These are phyloP conservation scores for Margaritifera margaritifera DNA, from an alignment of 2,888 invertebrate species.

Conservation along the genomic window DNA sequence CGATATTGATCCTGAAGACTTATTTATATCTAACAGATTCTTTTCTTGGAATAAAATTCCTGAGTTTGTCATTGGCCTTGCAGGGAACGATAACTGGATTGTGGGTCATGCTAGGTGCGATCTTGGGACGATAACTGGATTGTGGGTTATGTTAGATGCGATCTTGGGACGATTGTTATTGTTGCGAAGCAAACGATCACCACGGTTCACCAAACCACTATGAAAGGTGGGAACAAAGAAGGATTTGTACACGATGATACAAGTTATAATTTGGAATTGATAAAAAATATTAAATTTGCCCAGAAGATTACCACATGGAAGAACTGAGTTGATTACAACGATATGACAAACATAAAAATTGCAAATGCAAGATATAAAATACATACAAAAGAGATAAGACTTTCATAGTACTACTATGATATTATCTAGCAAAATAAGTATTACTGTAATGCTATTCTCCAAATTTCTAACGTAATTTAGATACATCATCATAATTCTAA, in stretches of 20 bases:
- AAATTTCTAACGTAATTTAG: too few relatives aligned
- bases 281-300: slow-evolving; percentile 24
- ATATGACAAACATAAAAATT: too few relatives aligned
- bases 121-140: too few relatives aligned
- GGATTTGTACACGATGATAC: slow-evolving; percentile 25
- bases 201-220: slow-evolving; percentile 41
- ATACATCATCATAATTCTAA: too few relatives aligned
- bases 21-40: slow-evolving; percentile 30
- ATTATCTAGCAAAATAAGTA: too few relatives aligned
- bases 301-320: slow-evolving; percentile 26
- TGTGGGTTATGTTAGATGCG: slow-evolving; percentile 34
- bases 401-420: too few relatives aligned
- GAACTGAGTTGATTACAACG: too few relatives aligned
- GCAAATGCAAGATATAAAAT: too few relatives aligned
- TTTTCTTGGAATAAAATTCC: slow-evolving; percentile 36
- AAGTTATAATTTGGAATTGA: slow-evolving; percentile 29
- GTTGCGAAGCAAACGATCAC: slow-evolving; percentile 36
- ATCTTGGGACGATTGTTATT: slow-evolving; percentile 32
- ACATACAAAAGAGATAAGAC: too few relatives aligned
- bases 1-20: slow-evolving; percentile 40
- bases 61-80: slow-evolving; percentile 37
- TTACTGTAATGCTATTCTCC: too few relatives aligned
- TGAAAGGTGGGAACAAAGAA: slow-evolving; percentile 37
- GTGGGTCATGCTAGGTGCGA: too few relatives aligned
- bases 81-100: slow-evolving; percentile 41